Conservation (phyloP, 2,797 vertebrate species). For the Gallinago stenura region DNA sequence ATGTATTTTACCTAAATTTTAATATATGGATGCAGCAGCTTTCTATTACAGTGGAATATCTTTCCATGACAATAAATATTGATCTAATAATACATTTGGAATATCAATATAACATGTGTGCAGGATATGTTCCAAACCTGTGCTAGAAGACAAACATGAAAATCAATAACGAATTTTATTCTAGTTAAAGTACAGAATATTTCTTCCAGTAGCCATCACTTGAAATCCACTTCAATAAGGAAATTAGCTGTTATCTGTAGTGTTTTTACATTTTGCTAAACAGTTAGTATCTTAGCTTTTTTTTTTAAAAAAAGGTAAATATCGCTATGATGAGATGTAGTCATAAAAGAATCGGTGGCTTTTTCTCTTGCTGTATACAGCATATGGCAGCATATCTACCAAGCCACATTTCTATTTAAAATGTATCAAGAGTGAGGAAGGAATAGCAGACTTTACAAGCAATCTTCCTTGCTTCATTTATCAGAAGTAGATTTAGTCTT, state of each 20-base stretch:
- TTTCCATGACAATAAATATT: constrained; percentile 45
- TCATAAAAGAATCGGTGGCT: not conserved
- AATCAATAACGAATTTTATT: constrained; percentile 67
- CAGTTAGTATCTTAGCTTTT: not conserved
- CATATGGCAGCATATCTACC: not conserved
- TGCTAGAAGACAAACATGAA: constrained; percentile 59
- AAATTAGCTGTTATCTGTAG: constrained; percentile 17
- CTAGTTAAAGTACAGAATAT: constrained; percentile 50
- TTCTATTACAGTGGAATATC: not conserved
- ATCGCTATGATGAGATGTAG: not conserved
- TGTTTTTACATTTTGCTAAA: constrained; percentile 16
- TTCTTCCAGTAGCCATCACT: constrained; percentile 36
- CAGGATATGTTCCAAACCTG: constrained; percentile 42
- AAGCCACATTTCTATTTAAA: not conserved
- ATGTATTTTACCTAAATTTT: constrained; percentile 27
- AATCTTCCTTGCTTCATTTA: not conserved
- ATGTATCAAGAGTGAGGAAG: not conserved
- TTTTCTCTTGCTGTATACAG: not conserved
- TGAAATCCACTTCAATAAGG: not conserved
- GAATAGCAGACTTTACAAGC: not conserved
- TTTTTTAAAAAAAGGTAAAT: not conserved
- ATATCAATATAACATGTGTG: constrained; percentile 24
- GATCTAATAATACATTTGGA: constrained; percentile 34
- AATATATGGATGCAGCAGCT: not conserved
- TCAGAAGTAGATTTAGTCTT: not conserved